Evolutionary conservation across 2,888 invertebrate species (phyloP).

Genomic region (Hypselothyrea guttata): DNA sequence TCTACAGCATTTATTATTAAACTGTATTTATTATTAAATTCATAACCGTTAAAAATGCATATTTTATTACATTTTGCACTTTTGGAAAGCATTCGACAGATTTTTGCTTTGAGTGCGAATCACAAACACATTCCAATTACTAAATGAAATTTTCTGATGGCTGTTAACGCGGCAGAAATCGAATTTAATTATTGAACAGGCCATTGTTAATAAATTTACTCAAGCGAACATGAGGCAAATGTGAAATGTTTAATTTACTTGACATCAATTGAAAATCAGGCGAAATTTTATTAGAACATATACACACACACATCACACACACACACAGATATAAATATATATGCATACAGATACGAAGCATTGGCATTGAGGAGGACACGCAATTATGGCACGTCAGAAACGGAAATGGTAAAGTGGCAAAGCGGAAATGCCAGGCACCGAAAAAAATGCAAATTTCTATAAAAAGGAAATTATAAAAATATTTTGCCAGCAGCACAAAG

Average conservation of each 20-base stretch:
- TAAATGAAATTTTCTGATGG: not conserved
- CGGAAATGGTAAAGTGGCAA: slow-evolving; percentile 70
- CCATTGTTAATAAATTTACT: slow-evolving; percentile 17
- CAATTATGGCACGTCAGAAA: slow-evolving; percentile 55
- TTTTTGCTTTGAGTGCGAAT: too few species aligned
- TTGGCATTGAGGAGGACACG: slow-evolving; percentile 19
- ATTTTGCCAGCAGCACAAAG: slow-evolving; percentile 34
- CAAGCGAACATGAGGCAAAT: slow-evolving; percentile 25
- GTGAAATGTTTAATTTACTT: slow-evolving; percentile 33
- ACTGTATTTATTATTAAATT: not conserved
- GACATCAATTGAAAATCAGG: slow-evolving; percentile 37
- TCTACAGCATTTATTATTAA: too few species aligned
- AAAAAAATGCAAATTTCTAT: slow-evolving; percentile 64
- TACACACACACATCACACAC: slow-evolving; percentile 10
- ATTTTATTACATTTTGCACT: too few species aligned
- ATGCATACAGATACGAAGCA: slow-evolving; percentile 19
- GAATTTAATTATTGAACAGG: slow-evolving; percentile 11
- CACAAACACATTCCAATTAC: not conserved
- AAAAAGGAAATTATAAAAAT: slow-evolving; percentile 66
- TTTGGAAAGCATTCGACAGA: too few species aligned
- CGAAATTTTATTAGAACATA: slow-evolving; percentile 23
- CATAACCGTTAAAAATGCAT: too few species aligned
- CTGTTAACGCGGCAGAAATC: not conserved
- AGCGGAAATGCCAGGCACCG: slow-evolving; percentile 61
- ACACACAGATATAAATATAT: slow-evolving; percentile 5